Conservation (phyloP, 2,797 vertebrate species). For the Notoglanidium macrostoma region DNA sequence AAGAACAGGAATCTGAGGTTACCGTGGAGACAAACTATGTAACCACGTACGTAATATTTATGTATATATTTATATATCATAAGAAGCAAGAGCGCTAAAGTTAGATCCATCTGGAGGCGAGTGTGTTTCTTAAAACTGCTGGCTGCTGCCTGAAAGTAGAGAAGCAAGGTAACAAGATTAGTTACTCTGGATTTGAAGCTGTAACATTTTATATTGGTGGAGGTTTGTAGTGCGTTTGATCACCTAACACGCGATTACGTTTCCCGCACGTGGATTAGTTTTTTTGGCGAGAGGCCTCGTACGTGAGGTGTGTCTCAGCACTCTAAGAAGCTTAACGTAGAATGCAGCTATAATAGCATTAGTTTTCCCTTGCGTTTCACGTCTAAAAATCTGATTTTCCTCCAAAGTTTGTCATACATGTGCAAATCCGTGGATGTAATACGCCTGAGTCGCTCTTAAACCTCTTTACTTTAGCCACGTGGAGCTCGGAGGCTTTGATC, state of each 20-base stretch:
- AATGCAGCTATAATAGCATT: constrained; percentile 76
- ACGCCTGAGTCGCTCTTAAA: constrained; percentile 60
- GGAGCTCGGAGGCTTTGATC: constrained; percentile 38
- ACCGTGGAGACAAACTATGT: background rate
- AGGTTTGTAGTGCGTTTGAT: constrained; percentile 75
- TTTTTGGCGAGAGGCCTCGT: constrained; percentile 65
- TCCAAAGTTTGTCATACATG: constrained; percentile 69
- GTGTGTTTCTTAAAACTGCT: constrained; percentile 44
- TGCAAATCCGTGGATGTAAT: constrained; percentile 74
- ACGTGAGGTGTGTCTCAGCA: constrained; percentile 76
- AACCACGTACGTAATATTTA: no score
- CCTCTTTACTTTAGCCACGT: constrained; percentile 59
- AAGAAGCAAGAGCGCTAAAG: background rate
- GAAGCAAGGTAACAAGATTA: constrained; percentile 76
- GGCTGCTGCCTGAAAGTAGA: constrained; percentile 38
- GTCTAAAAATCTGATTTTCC: constrained; percentile 50
- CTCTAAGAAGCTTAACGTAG: constrained; percentile 76
- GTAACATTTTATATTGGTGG: constrained; percentile 72
- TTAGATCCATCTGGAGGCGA: constrained; percentile 11
- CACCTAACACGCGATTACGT: constrained; percentile 76
- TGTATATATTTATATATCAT: background rate
- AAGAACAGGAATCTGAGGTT: background rate
- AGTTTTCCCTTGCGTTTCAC: constrained; percentile 64
- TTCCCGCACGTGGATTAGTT: constrained; percentile 71
- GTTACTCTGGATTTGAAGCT: constrained; percentile 73